Base-by-base conservation (phyloP, 2,797 vertebrate genomes). In the Craterocephalus amniculus region DNA sequence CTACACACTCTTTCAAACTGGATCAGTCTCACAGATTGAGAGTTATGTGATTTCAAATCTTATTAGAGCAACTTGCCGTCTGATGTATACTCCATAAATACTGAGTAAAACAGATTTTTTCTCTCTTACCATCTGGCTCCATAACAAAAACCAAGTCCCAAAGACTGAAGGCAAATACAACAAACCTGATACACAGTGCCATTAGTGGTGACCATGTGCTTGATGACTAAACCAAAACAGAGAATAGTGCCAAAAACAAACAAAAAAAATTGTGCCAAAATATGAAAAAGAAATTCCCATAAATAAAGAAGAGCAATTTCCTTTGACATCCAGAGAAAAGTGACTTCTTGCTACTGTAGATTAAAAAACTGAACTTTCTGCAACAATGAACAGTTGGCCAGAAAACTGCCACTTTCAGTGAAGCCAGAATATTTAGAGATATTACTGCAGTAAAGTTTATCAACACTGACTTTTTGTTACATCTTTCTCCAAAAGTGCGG, bases 41-140 rank as follows among this genome's bases (percentile, higher is more conserved):
- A 77, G n/a, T 70, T 60, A 20, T 40, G 35, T 10, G 36, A 36
- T 67, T 66, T 73, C 32, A 56, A 49, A 52, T 65, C 38, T 51
- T 43, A 54, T 48, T 52, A 49, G 14, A 63, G 43, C 9, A 56
- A 43, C 16, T 18, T 43, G 40, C 18, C 20, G 36, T 63, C 70
- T 65, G 72, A 65, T 45, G 40, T 22, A 63, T 24, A 40, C 51
- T 16, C 36, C 26, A 65, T 4, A 54, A 4, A 22, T 49, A 22
- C n/a, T 22, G 9, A 55, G 26, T 29, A 55, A 65, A 55, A 65
- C 11, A 16, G 20, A 29, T 65, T 65, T 27, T 0, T 55, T 18
- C 38, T 40, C 2, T 29, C 18, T 9, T 38, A 27, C 40, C 49
- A 48, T 34, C 57, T 51, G 24, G 58, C 43, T 29, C 43, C 43